Percentiles rank a stretch among this genome's conserved stretches.
phyloP scores from a whole-genome alignment of 2,888 invertebrate species.

The Phasia obesa region DNA sequence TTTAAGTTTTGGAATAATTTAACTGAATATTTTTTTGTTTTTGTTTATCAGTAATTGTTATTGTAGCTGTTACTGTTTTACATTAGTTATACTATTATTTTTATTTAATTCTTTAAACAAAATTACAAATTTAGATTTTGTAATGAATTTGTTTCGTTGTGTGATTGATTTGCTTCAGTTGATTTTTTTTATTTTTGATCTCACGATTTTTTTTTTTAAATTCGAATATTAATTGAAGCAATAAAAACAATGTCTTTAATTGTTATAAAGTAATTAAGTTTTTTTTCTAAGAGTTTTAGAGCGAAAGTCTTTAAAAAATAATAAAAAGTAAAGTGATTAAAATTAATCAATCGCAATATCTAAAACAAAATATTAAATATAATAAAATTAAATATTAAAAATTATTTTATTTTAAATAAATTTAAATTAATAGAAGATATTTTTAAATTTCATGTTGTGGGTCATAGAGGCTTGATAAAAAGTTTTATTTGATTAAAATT shows the following conservation, averaged over 20 bases:
- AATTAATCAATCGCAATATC: background rate
- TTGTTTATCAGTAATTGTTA: slow-evolving; percentile 34
- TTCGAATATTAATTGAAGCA: background rate
- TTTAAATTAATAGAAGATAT: no score
- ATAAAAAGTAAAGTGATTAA: slow-evolving; percentile 7
- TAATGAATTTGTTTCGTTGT: background rate
- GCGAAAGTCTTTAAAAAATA: background rate
- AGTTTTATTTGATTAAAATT: no score
- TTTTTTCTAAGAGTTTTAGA: background rate
- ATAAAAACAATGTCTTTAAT: background rate
- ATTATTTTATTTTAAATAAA: no score
- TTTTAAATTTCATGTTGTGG: no score
- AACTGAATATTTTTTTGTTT: background rate
- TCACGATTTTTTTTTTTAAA: background rate
- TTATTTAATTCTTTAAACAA: slow-evolving; percentile 10
- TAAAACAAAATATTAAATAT: background rate
- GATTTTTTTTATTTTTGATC: slow-evolving; percentile 9
- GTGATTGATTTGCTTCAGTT: background rate
- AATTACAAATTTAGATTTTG: slow-evolving; percentile 30
- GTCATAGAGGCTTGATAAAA: no score
- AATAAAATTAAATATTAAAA: no score
- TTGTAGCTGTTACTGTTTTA: slow-evolving; percentile 5
- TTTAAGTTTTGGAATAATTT: slow-evolving; percentile 48
- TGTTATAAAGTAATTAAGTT: slow-evolving; percentile 8
- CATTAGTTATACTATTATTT: background rate